phyloP scores from a whole-genome alignment of 2,113 vertebrate genomes.

The Sturnira hondurensis region DNA sequence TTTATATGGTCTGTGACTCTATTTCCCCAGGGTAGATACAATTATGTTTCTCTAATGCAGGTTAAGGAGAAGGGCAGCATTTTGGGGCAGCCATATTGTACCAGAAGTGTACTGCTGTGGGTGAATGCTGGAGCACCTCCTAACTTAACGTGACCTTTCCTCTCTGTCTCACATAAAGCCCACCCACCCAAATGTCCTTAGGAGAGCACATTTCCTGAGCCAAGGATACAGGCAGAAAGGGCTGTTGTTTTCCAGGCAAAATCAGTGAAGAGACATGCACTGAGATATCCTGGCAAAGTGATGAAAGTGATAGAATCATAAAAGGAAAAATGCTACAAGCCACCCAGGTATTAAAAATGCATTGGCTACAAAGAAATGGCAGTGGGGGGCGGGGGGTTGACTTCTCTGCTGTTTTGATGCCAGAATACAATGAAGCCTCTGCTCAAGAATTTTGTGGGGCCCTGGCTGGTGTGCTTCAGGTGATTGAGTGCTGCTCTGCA shows the following conservation, averaged over 20 bases:
- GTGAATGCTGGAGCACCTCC: neutral
- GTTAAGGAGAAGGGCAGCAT: neutral
- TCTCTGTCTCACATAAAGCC: neutral
- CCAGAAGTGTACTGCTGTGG: neutral
- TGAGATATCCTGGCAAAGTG: neutral
- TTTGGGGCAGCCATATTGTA: neutral
- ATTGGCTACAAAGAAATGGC: neutral
- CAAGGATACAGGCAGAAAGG: neutral
- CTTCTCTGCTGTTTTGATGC: neutral
- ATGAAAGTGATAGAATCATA: neutral
- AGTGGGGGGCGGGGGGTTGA: neutral
- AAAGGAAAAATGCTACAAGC: neutral
- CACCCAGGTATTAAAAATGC: neutral
- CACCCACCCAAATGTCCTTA: neutral
- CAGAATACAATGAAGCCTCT: neutral
- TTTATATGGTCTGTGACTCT: neutral
- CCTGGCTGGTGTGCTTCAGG: no score
- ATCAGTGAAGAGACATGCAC: neutral
- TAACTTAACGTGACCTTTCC: neutral
- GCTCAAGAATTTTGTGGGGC: neutral
- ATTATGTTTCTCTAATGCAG: neutral
- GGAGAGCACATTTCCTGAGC: neutral
- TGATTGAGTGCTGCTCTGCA: no score
- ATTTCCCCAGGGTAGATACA: no score
- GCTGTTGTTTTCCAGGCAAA: neutral